Percentiles rank a stretch among this genome's conserved stretches.
phyloP scores from a whole-genome alignment of 2,888 invertebrate species.

The Eupithecia abbreviata region DNA sequence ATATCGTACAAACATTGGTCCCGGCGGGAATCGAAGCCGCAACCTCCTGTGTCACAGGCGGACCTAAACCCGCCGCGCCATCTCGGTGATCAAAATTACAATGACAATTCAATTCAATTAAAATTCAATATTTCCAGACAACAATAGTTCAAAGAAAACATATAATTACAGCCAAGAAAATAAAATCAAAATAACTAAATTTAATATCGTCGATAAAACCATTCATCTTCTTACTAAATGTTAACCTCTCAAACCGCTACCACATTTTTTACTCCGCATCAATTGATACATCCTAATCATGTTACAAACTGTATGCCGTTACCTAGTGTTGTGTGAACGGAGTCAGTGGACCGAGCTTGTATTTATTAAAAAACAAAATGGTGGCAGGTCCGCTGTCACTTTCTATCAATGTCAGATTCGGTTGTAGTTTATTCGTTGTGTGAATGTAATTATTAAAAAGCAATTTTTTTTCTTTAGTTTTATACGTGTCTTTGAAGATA shows the following conservation, averaged over 20 bases:
- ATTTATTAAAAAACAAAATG: conserved; percentile 44
- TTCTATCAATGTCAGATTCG: conserved; percentile 12
- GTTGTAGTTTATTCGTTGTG: neutral
- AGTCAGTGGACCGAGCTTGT: conserved; percentile 44
- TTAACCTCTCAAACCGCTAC: conserved; percentile 4
- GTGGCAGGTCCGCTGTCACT: conserved; percentile 36
- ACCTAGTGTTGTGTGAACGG: conserved; percentile 43
- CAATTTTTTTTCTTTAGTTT: too few relatives aligned
- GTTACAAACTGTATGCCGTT: conserved; percentile 26
- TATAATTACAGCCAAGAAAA: too few relatives aligned
- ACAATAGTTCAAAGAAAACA: too few relatives aligned
- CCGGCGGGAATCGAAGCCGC: too few relatives aligned
- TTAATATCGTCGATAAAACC: neutral
- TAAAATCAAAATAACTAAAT: too few relatives aligned
- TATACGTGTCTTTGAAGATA: too few relatives aligned
- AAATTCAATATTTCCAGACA: too few relatives aligned
- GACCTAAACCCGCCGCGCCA: too few relatives aligned
- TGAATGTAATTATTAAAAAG: neutral
- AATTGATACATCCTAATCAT: conserved; percentile 34
- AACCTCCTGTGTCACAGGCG: too few relatives aligned
- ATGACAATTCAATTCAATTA: too few relatives aligned
- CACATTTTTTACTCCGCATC: conserved; percentile 24
- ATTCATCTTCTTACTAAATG: neutral
- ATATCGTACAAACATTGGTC: too few relatives aligned
- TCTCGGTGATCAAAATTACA: too few relatives aligned